These are phyloP conservation scores for Tangara arthus DNA, from an alignment of 2,797 vertebrate species.

Conservation along the genomic window DNA sequence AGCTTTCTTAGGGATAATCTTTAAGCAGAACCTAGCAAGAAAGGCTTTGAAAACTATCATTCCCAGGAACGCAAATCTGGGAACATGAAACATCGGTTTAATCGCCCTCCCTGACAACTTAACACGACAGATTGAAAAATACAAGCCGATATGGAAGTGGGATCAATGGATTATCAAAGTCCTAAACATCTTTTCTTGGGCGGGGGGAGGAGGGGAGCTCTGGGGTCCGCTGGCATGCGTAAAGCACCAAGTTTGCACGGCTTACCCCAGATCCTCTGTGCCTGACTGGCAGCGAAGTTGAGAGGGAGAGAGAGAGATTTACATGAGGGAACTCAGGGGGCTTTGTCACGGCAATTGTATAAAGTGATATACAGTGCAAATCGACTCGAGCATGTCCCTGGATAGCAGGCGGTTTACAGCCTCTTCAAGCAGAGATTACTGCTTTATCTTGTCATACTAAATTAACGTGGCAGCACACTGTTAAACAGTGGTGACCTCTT, in stretches of 20 bases:
- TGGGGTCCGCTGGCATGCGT: slow-evolving; percentile 62
- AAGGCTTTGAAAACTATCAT: slow-evolving; percentile 77
- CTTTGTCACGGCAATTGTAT: slow-evolving; percentile 85
- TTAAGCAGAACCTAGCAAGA: slow-evolving; percentile 72
- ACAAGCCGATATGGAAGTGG: slow-evolving; percentile 77
- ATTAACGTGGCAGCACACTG: slow-evolving; percentile 86
- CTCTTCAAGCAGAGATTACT: slow-evolving; percentile 86
- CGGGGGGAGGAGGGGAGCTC: not conserved
- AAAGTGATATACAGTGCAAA: slow-evolving; percentile 84
- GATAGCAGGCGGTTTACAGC: slow-evolving; percentile 81
- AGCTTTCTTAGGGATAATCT: slow-evolving; percentile 79
- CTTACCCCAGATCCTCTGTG: slow-evolving; percentile 65
- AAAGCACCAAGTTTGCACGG: slow-evolving; percentile 70
- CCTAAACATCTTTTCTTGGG: slow-evolving; percentile 75
- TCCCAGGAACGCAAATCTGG: slow-evolving; percentile 75
- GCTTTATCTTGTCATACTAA: slow-evolving; percentile 98
- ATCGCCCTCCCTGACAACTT: slow-evolving; percentile 79
- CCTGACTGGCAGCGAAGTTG: slow-evolving; percentile 74
- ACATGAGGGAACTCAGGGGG: slow-evolving; percentile 79
- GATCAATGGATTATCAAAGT: slow-evolving; percentile 86
- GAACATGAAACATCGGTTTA: slow-evolving; percentile 79
- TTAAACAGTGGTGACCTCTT: slow-evolving; percentile 91
- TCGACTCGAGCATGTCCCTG: slow-evolving; percentile 79
- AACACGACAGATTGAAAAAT: slow-evolving; percentile 78
- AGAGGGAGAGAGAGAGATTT: slow-evolving; percentile 77